Conservation (phyloP, 2,888 invertebrate species). For the Seira musarum region DNA sequence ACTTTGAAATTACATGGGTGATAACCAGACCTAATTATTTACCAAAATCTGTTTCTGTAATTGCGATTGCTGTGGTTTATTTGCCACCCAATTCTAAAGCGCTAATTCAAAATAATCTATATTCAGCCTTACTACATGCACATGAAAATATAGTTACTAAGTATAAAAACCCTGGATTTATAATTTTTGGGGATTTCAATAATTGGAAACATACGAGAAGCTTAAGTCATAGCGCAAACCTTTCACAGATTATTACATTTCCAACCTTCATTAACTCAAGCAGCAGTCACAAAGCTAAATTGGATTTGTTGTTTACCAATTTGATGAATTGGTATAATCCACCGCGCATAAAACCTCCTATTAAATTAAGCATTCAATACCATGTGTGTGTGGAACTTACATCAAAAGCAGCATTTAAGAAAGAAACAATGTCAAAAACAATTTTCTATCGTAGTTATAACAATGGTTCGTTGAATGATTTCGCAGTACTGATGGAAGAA, state of each 20-base stretch:
- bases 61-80: slow-evolving; percentile 21
- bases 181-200: slow-evolving; percentile 26
- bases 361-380: neutral
- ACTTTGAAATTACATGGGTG: slow-evolving; percentile 13
- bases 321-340: neutral
- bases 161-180: neutral
- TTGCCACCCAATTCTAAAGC: slow-evolving; percentile 7
- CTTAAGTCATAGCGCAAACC: neutral
- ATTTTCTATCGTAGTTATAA: slow-evolving; percentile 21
- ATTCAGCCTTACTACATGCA: neutral
- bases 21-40: slow-evolving; percentile 16
- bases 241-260: neutral
- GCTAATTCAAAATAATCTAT: neutral
- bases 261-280: neutral
- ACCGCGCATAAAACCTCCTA: neutral
- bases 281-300: neutral
- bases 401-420: neutral
- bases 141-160: slow-evolving; percentile 7
- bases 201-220: neutral
- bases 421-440: neutral
- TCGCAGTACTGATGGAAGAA: slow-evolving; percentile 13
- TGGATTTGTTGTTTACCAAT: slow-evolving; percentile 13
- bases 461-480: neutral
- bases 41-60: slow-evolving; percentile 9
- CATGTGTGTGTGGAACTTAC: slow-evolving; percentile 20